phyloP scores from a whole-genome alignment of 2,113 vertebrate species.

The Lates calcarifer region DNA sequence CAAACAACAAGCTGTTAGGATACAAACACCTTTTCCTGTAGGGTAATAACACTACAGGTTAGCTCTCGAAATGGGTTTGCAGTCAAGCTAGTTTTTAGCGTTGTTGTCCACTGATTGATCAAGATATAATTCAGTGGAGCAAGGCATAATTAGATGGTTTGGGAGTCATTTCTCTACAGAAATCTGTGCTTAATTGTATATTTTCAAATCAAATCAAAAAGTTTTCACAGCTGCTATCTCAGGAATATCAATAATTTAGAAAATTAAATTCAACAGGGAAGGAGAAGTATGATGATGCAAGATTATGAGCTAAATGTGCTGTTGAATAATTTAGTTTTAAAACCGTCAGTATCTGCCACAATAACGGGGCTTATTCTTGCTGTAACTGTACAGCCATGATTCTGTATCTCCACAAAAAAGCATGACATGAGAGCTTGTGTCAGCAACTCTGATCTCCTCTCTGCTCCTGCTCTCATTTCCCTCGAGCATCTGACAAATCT shows the following conservation, averaged over 20 bases:
- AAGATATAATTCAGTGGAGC: background rate
- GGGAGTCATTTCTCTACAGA: background rate
- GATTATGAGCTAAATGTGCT: background rate
- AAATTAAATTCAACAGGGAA: background rate
- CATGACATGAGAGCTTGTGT: slow-evolving; percentile 40
- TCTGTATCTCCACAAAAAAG: slow-evolving; percentile 19
- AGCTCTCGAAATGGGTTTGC: no score
- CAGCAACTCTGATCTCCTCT: slow-evolving; percentile 59
- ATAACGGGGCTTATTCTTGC: slow-evolving; percentile 14
- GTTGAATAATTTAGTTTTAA: background rate
- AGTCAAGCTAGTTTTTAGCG: background rate
- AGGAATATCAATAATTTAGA: background rate
- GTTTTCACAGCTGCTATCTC: background rate
- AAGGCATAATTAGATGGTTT: background rate
- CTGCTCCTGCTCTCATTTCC: slow-evolving; percentile 55
- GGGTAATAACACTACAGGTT: no score
- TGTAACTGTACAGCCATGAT: slow-evolving; percentile 13
- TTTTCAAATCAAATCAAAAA: background rate
- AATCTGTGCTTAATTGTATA: background rate
- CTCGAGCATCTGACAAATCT: slow-evolving; percentile 43
- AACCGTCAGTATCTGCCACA: slow-evolving; percentile 1
- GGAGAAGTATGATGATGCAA: slow-evolving; percentile 5
- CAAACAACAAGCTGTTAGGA: no score
- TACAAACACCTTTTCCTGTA: no score
- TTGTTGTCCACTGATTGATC: background rate